These are phyloP conservation scores for Mixornis gularis DNA, from an alignment of 2,113 vertebrate species.

Conservation along the genomic window DNA sequence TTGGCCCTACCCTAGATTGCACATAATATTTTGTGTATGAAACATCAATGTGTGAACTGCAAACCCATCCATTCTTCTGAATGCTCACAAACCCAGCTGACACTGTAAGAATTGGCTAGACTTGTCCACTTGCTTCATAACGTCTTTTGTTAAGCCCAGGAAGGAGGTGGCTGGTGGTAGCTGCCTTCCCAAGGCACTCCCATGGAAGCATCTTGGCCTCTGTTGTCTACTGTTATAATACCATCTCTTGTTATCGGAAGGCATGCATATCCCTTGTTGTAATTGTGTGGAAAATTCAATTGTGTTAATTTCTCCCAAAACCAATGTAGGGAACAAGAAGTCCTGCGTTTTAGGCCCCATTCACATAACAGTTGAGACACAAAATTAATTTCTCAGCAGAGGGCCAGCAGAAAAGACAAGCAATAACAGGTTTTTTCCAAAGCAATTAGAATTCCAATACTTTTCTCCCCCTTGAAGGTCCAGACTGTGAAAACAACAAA, in stretches of 20 bases:
- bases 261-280: not conserved
- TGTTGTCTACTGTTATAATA: not conserved
- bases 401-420: not conserved
- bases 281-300: not conserved
- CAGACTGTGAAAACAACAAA: not conserved
- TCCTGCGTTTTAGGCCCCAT: not conserved
- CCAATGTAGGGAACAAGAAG: not conserved
- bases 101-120: constrained; percentile 17
- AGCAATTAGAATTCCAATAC: not conserved
- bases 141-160: constrained; percentile 4
- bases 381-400: not conserved
- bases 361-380: not conserved
- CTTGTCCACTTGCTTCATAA: constrained; percentile 31
- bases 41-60: not conserved
- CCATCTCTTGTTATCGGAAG: not conserved
- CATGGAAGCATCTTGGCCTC: not conserved
- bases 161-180: not conserved
- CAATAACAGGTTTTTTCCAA: not conserved
- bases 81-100: not conserved
- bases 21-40: not conserved
- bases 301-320: constrained; percentile 2
- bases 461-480: not conserved
- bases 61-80: constrained; percentile 13
- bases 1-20: not conserved
- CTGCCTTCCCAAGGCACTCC: constrained; percentile 36